A percentile compares a stretch with the other conserved stretches of the same genome.
phyloP scores from a whole-genome alignment of 92 coral and sea anemone genomes.

The Porites rus region DNA sequence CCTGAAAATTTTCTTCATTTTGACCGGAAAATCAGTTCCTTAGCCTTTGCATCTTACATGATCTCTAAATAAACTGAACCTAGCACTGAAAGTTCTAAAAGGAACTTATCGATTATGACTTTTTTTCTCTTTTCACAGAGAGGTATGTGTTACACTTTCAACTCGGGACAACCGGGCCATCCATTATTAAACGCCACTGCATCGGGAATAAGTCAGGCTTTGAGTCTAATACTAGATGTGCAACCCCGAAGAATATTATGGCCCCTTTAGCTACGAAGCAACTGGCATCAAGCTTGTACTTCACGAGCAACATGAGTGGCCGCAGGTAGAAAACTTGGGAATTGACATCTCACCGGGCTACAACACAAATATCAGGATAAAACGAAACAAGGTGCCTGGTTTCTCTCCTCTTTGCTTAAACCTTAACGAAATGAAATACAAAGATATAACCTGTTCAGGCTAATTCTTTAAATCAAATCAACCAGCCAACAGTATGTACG shows the following conservation, averaged over 20 bases:
- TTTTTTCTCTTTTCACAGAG: conserved; percentile 12
- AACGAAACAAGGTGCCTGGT: conserved; percentile 35
- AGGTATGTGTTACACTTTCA: conserved; percentile 75
- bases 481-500: too few species aligned
- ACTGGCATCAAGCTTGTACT: conserved; percentile 60
- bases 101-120: background rate
- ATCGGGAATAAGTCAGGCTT: conserved; percentile 31
- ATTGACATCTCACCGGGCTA: conserved; percentile 53
- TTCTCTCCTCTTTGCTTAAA: too few species aligned
- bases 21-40: background rate
- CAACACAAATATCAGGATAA: conserved; percentile 42
- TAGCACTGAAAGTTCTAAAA: background rate
- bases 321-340: conserved; percentile 39
- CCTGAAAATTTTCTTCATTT: too few species aligned
- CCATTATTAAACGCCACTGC: conserved; percentile 27
- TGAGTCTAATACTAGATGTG: conserved; percentile 45
- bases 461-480: too few species aligned
- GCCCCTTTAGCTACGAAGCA: conserved; percentile 33
- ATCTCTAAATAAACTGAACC: background rate
- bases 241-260: conserved; percentile 72
- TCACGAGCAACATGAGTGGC: conserved; percentile 55
- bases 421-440: too few species aligned
- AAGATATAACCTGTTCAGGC: too few species aligned
- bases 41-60: background rate
- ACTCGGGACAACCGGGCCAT: conserved; percentile 62